Evolutionary conservation across 2,113 vertebrate species (phyloP), one percentile per base, ranked within the genome.

Genomic region (Anhinga rufa): DNA sequence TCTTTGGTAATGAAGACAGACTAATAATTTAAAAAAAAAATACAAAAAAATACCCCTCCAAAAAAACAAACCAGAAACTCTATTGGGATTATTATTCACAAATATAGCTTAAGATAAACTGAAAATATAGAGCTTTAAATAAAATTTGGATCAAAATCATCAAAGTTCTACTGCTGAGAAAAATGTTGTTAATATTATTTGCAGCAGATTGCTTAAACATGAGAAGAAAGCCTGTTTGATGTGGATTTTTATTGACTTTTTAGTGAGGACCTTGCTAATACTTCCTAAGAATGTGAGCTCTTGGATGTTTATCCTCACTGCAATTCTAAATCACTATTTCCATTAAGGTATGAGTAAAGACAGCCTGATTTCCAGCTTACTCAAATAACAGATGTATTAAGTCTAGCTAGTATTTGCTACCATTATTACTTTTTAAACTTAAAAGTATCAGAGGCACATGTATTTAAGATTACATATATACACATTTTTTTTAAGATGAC

Each of bases 41-140:
- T 4, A 40, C 17, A 2, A 2, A 5, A 51, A 70, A 34, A 3
- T 16, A 17, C 42, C 14, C 42, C 42, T n/a, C 0, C 22, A 22
- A 49, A 49, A 9, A 49, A 49, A 21, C 4, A 60, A 78, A 68
- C 4, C 10, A 57, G 20, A 36, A n/a, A 62, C 0, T 4, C 3
- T 4, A 5, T 3, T 80, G 10, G 12, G 9, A 61, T 49, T 57
- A 54, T 31, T 49, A 25, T 58, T 21, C 11, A 68, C 4, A 86
- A 21, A 17, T 14, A 2, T 51, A 17, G 2, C 4, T 72, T 61
- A 46, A 82, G 38, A 44, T 24, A 57, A 66, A 42, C 3, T 44
- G 13, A 82, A 70, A 61, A 24, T 13, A 44, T 8, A 28, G 2
- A 7, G 5, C 14, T 91, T 75, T 12, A 70, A 91, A 86, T 32